These are phyloP conservation scores for Triplophysa siluroides DNA, from an alignment of 2,113 vertebrate species.

Conservation along the genomic window DNA sequence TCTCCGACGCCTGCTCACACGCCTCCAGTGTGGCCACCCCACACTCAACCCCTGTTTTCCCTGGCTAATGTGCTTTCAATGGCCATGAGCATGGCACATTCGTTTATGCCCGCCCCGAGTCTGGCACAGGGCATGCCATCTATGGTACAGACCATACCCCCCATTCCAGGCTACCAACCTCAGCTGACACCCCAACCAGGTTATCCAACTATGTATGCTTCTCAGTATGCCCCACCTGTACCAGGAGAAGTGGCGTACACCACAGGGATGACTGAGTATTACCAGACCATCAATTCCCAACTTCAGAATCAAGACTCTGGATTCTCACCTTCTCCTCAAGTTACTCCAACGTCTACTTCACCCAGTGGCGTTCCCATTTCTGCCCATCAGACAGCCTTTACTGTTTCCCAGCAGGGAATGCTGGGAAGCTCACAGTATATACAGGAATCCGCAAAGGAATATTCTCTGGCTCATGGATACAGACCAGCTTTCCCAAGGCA, in stretches of 20 bases:
- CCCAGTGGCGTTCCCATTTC: neutral
- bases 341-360: neutral
- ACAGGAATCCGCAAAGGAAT: conserved; percentile 10
- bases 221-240: conserved; percentile 24
- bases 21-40: conserved; percentile 67
- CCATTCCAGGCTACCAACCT: conserved; percentile 64
- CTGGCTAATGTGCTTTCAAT: conserved; percentile 90
- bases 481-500: conserved; percentile 28
- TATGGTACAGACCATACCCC: conserved; percentile 57
- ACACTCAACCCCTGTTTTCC: conserved; percentile 81
- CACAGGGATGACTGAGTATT: neutral
- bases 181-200: conserved; percentile 49
- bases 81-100: conserved; percentile 95
- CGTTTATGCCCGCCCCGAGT: conserved; percentile 76
- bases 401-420: conserved; percentile 39
- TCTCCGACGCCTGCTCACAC: conserved; percentile 53
- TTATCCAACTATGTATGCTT: conserved; percentile 45
- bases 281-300: conserved; percentile 31
- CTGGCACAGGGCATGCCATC: conserved; percentile 55
- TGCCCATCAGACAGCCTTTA: conserved; percentile 12
- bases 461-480: conserved; percentile 13
- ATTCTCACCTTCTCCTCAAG: neutral
- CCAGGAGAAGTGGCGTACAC: conserved; percentile 11
- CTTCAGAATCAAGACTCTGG: conserved; percentile 28
- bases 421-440: conserved; percentile 27